phyloP scores from a whole-genome alignment of 2,797 vertebrate species.

The Chelmon rostratus region DNA sequence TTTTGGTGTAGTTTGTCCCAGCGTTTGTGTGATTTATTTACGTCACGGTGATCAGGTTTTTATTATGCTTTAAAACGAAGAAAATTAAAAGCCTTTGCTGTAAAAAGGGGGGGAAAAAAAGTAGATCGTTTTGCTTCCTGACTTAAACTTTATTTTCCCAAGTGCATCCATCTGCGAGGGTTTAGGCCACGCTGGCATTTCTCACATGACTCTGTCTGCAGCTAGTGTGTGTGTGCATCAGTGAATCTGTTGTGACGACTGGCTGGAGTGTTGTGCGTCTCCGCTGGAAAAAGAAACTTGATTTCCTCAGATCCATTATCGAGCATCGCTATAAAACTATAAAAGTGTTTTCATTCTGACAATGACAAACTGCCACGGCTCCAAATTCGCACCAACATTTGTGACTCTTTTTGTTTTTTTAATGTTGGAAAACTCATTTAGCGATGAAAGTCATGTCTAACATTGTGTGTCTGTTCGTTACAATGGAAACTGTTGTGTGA shows the following conservation, averaged over 20 bases:
- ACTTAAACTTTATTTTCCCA: slow-evolving; percentile 18
- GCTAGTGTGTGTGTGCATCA: slow-evolving; percentile 9
- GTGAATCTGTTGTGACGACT: slow-evolving; percentile 15
- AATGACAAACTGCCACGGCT: slow-evolving; percentile 17
- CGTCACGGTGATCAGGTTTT: background rate
- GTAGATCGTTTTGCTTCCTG: background rate
- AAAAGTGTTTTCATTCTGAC: slow-evolving; percentile 16
- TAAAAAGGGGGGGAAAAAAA: background rate
- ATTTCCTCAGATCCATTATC: background rate
- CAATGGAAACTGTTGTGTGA: slow-evolving; percentile 81
- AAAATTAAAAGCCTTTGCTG: background rate
- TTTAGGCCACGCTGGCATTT: slow-evolving; percentile 24
- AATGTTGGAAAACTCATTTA: slow-evolving; percentile 53
- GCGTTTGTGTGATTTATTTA: background rate
- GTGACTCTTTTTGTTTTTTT: slow-evolving; percentile 18
- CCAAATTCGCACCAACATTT: slow-evolving; percentile 26
- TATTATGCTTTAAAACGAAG: background rate
- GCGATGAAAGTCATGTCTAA: slow-evolving; percentile 41
- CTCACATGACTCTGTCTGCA: slow-evolving; percentile 15
- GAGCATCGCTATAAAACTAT: background rate
- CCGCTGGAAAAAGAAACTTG: background rate
- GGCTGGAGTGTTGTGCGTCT: background rate
- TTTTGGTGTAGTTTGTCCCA: background rate
- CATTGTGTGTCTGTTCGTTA: slow-evolving; percentile 46
- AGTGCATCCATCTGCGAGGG: slow-evolving; percentile 25